Base-by-base conservation (phyloP, 2,113 vertebrate genomes). In the Chaetodon auriga region DNA sequence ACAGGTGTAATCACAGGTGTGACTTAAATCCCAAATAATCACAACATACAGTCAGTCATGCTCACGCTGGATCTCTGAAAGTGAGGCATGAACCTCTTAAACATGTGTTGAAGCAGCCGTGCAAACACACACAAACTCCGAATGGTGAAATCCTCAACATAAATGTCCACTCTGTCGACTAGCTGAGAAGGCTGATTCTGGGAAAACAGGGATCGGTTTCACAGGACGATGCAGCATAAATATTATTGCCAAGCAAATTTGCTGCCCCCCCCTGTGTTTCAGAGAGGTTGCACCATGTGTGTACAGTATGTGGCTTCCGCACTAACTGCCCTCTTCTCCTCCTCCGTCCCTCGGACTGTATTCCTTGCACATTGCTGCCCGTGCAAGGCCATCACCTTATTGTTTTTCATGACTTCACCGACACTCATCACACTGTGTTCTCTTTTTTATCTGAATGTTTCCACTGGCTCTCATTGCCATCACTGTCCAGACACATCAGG, bases 381-480 rank as follows among this genome's bases (percentile, higher is more conserved):
- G 9, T 21, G 43, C 79, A 72, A 89, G 88, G 90, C 58, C 78
- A 19, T 43, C 36, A 19, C 54, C 5, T 25, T 4, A 11, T n/a
- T 83, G 69, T 80, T 84, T 72, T 69, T 57, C 25, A 35, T 2
- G 1, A n/a, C 36, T 25, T 66, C 14, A 15, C 2, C n/a, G 61
- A 21, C 41, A 51, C 45, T 43, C 19, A 7, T 92, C 25, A 48
- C 57, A 25, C 12, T 12, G 48, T 35, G 78, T 83, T 80, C 87
- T 77, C 57, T 30, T 48, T 36, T 48, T 86, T 84, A 91, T 90
- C 89, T 61, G 25, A 48, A 13, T 65, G 75, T 80, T 80, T 83
- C 57, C 45, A 2, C 41, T 51, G 3, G 14, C 35, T 79, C 48
- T 68, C 76, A 70, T 55, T 83, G 79, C 30, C 70, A 43, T 78